Base-by-base conservation (phyloP, 1,140 invertebrate species). In the Achatina immaculata region DNA sequence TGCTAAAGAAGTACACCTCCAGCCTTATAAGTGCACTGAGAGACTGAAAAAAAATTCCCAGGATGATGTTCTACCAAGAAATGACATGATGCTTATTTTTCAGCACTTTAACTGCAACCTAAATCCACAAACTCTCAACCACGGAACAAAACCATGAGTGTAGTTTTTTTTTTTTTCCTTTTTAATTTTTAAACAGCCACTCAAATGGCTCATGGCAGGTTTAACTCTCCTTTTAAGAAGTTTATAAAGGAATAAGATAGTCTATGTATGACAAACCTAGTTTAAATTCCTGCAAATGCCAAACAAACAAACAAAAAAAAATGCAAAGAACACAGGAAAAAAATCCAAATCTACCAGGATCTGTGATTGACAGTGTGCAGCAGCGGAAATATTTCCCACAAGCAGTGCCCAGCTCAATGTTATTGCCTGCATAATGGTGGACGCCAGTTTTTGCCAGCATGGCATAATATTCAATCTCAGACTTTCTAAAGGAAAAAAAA, bases 301-400 rank as follows among this genome's bases (percentile, higher is more conserved):
- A 45, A 38, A 42, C 43, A 48, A 74, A 68, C 11, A 65, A 31
- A 2, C 69, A n/a, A 9, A 24, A 21, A 36, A 21, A 28, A 45
- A 34, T 36, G 21, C 65, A n/a, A n/a, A n/a, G n/a, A n/a, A n/a
- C n/a, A n/a, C n/a, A n/a, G n/a, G n/a, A n/a, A n/a, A n/a, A n/a
- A n/a, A n/a, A 34, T 38, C 38, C 74, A 38, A 36, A 74, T 69
- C 34, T 82, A 92, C 98, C 98, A 91, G 98, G 96, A 92, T 99
- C 99, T 62, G 98, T 99, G 88, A 99, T 99, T 66, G 97, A 97
- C 87, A 99, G 94, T 55, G 97, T 98, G 92, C 98, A 98, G 16
- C 99, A 98, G 88, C 98, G 94, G 94, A 99, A 99, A 92, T 99
- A 99, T 94, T 99, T 99, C 92, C 99, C 99, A 90, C 99, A 99